phyloP scores from a whole-genome alignment of 2,113 vertebrate species.

The Eonycteris spelaea region DNA sequence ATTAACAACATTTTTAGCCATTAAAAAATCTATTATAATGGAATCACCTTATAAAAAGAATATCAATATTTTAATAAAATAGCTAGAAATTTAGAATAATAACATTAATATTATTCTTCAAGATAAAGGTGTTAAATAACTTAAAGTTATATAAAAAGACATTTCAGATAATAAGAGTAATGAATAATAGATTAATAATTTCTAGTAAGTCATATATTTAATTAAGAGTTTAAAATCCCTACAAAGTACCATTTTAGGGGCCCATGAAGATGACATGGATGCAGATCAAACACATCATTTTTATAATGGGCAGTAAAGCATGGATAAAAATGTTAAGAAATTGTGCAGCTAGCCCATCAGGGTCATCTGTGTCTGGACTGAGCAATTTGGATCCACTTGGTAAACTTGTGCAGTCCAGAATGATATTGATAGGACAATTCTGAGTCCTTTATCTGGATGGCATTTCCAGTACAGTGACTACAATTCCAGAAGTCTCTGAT shows the following conservation, averaged over 20 bases:
- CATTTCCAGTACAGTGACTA: background rate
- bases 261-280: background rate
- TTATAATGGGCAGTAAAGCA: background rate
- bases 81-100: background rate
- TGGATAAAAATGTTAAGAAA: background rate
- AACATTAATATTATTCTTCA: background rate
- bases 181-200: background rate
- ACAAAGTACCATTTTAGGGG: background rate
- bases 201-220: background rate
- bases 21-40: background rate
- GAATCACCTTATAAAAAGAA: background rate
- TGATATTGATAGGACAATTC: background rate
- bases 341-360: background rate
- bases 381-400: background rate
- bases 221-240: conserved; percentile 4
- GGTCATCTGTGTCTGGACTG: background rate
- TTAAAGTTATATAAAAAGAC: background rate
- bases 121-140: background rate
- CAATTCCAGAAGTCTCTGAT: background rate
- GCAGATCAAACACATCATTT: background rate
- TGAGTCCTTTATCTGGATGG: background rate
- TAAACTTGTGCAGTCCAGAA: background rate
- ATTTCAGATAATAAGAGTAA: background rate
- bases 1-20: background rate
- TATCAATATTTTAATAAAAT: background rate